These are phyloP conservation scores for Ferdinandea cuprea DNA, from an alignment of 2,888 invertebrate species.

Conservation along the genomic window DNA sequence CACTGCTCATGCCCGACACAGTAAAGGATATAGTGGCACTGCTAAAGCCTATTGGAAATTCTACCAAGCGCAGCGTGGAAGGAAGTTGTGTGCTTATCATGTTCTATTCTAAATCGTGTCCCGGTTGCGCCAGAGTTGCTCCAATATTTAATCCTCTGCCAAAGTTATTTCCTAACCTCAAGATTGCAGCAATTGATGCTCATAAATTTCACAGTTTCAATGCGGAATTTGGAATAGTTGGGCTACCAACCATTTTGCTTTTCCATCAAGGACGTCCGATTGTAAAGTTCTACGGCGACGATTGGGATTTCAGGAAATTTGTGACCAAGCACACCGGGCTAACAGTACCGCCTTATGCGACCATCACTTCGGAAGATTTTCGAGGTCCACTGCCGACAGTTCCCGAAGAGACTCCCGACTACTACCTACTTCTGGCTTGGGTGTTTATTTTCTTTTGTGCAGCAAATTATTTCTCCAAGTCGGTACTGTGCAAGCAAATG, in stretches of 20 bases:
- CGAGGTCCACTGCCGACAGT: constrained; percentile 91
- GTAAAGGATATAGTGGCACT: constrained; percentile 80
- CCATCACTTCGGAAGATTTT: constrained; percentile 90
- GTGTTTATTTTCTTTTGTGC: constrained; percentile 90
- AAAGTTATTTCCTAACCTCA: constrained; percentile 92
- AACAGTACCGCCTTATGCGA: constrained; percentile 84
- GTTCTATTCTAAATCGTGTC: constrained; percentile 95
- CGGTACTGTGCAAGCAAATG: constrained; percentile 90
- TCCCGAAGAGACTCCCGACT: constrained; percentile 91
- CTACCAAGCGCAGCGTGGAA: constrained; percentile 85
- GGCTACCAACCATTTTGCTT: constrained; percentile 93
- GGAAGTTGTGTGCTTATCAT: constrained; percentile 91
- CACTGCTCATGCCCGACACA: constrained; percentile 79
- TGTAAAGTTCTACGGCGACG: constrained; percentile 92
- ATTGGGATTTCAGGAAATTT: constrained; percentile 91
- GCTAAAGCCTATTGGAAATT: constrained; percentile 81
- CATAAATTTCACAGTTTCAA: constrained; percentile 92
- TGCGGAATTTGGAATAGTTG: constrained; percentile 95
- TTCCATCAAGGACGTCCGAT: constrained; percentile 95
- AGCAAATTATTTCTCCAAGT: constrained; percentile 90
- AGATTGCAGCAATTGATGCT: constrained; percentile 95
- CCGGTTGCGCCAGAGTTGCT: constrained; percentile 94
- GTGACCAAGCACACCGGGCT: constrained; percentile 90
- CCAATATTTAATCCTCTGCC: constrained; percentile 96
- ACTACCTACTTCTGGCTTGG: constrained; percentile 93